These are phyloP conservation scores for Noctua fimbriata DNA, from an alignment of 2,888 invertebrate genomes.

Conservation along the genomic window DNA sequence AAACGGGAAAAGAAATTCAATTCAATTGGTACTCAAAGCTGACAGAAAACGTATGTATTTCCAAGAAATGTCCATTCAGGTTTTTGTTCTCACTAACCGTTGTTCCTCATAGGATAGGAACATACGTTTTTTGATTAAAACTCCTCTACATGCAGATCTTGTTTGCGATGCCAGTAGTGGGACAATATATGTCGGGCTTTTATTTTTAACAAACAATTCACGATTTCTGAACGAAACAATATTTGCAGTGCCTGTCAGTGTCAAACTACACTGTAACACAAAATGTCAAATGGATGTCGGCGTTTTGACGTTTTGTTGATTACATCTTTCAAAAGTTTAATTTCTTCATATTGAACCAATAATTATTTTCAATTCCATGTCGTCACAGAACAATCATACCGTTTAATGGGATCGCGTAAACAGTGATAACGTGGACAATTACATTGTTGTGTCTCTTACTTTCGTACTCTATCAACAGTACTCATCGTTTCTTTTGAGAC, in stretches of 20 bases:
- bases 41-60: too few species aligned
- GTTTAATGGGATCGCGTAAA: conserved; percentile 24
- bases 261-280: background rate
- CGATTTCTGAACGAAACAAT: conserved; percentile 20
- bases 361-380: conserved; percentile 24
- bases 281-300: conserved; percentile 28
- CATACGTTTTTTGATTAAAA: too few species aligned
- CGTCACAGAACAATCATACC: conserved; percentile 26
- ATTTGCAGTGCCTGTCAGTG: conserved; percentile 15
- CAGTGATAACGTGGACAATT: conserved; percentile 47
- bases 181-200: too few species aligned
- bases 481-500: background rate
- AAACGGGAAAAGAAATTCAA: background rate
- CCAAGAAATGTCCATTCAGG: too few species aligned
- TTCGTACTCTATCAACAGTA: background rate
- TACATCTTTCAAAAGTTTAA: conserved; percentile 19
- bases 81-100: too few species aligned
- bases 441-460: conserved; percentile 3
- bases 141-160: too few species aligned
- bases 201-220: background rate
- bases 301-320: conserved; percentile 29
- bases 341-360: conserved; percentile 15
- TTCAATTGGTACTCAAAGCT: too few species aligned
- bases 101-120: too few species aligned
- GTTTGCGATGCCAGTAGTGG: too few species aligned